These are phyloP conservation scores for Pipistrellus pygmaeus DNA, from an alignment of 2,797 vertebrate genomes.

Conservation along the genomic window DNA sequence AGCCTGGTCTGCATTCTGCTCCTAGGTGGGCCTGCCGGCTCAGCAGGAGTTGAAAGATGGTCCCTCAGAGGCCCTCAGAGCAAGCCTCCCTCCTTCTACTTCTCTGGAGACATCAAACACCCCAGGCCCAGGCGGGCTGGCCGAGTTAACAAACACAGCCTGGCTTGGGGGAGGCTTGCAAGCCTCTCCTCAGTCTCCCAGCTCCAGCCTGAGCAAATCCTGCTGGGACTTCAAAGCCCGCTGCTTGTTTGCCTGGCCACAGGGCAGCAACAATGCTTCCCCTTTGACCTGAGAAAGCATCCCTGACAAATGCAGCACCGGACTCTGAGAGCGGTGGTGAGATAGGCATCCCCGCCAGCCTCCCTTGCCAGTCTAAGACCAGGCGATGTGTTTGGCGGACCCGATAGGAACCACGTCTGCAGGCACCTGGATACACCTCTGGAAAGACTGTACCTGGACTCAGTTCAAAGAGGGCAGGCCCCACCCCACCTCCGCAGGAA, in stretches of 20 bases:
- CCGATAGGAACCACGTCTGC: background rate
- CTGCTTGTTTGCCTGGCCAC: constrained; percentile 75
- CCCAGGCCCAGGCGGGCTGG: background rate
- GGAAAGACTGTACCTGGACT: background rate
- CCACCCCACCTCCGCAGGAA: too few relatives aligned
- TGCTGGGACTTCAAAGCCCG: constrained; percentile 80
- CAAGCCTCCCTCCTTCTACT: constrained; percentile 46
- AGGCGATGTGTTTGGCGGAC: background rate
- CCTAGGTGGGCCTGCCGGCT: background rate
- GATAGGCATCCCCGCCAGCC: background rate
- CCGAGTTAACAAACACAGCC: constrained; percentile 73
- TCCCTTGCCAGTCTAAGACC: background rate
- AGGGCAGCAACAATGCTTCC: constrained; percentile 79
- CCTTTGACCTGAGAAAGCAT: constrained; percentile 74
- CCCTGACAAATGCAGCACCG: background rate
- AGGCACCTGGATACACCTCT: background rate
- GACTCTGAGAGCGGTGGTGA: background rate
- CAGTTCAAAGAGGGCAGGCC: background rate
- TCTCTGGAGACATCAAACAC: constrained; percentile 65
- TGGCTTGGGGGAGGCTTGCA: constrained; percentile 28
- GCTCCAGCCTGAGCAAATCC: constrained; percentile 77
- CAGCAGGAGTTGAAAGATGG: background rate
- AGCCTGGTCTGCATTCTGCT: background rate
- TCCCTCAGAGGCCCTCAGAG: background rate
- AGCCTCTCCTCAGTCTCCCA: constrained; percentile 71